phyloP scores from a whole-genome alignment of 1,140 invertebrate genomes.

The Magallana ariakensis region DNA sequence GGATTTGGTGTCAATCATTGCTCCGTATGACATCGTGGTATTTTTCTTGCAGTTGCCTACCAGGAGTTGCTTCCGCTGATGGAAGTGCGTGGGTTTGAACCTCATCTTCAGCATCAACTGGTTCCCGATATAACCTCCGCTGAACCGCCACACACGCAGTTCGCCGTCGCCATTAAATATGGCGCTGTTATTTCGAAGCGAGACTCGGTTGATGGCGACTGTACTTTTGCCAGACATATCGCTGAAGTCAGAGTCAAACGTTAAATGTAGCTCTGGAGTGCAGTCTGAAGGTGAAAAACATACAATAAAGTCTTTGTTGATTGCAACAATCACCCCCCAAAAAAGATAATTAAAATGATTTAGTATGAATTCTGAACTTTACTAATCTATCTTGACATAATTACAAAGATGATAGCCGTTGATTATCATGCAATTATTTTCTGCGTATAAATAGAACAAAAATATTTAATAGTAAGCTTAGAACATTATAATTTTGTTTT shows the following conservation, averaged over 20 bases:
- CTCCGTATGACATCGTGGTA: neutral
- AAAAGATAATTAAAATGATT: neutral
- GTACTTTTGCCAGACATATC: neutral
- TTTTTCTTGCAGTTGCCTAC: conserved; percentile 8
- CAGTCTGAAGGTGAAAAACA: neutral
- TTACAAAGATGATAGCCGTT: too few species aligned
- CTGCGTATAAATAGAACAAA: too few species aligned
- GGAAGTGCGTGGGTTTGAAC: neutral
- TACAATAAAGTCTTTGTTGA: neutral
- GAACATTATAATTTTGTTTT: too few species aligned
- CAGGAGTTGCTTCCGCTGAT: neutral
- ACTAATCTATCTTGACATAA: neutral
- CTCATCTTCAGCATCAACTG: neutral
- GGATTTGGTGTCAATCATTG: neutral
- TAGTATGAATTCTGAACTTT: neutral
- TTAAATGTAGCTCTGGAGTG: neutral
- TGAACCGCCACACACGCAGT: conserved; percentile 9
- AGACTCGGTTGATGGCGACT: neutral
- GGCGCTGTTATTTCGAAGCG: neutral
- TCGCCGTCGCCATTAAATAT: neutral
- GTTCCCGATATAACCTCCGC: conserved; percentile 1
- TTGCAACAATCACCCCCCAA: neutral
- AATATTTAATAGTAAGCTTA: too few species aligned
- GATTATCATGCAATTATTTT: too few species aligned
- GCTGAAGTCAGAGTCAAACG: conserved; percentile 9